A percentile compares a stretch with the other conserved stretches of the same genome.
phyloP scores from a whole-genome alignment of 35 echinoderm and acorn worm species.

The Apostichopus parvimensis region DNA sequence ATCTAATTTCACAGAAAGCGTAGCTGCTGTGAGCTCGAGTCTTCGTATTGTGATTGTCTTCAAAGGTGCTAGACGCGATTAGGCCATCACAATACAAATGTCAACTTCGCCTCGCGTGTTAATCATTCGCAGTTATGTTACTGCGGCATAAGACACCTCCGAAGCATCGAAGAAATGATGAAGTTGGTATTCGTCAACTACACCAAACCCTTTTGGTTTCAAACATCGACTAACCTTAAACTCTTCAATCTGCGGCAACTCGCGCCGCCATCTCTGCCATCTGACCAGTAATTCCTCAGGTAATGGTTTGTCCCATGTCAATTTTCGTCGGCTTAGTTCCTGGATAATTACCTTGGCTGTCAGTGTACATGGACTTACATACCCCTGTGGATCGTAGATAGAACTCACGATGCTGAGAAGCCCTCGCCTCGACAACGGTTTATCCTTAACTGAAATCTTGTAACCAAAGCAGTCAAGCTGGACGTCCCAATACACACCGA shows the following conservation, averaged over 20 bases:
- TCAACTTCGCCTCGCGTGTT: constrained; percentile 34
- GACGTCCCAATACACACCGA: constrained; percentile 63
- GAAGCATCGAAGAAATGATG: constrained; percentile 74
- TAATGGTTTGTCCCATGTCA: constrained; percentile 63
- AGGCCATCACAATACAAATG: constrained; percentile 51
- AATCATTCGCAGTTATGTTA: constrained; percentile 39
- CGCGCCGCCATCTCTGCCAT: constrained; percentile 55
- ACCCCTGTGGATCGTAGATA: constrained; percentile 64
- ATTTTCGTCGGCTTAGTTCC: constrained; percentile 43
- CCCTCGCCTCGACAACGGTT: constrained; percentile 59
- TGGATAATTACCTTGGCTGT: constrained; percentile 59
- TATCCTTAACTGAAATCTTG: constrained; percentile 5
- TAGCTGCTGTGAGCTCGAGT: too few species aligned
- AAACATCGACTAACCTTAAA: constrained; percentile 32
- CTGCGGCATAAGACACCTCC: constrained; percentile 55
- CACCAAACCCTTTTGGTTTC: constrained; percentile 26
- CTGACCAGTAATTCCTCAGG: not conserved
- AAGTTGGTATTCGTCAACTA: constrained; percentile 41
- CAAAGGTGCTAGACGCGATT: constrained; percentile 59
- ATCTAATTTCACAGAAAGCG: too few species aligned
- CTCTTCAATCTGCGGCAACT: constrained; percentile 28
- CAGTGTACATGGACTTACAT: constrained; percentile 48
- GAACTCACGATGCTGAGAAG: constrained; percentile 51
- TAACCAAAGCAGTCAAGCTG: constrained; percentile 50
- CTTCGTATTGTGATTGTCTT: constrained; percentile 60